Evolutionary conservation across 2,113 vertebrate genomes (phyloP).

Genomic region (Bufo gargarizans): DNA sequence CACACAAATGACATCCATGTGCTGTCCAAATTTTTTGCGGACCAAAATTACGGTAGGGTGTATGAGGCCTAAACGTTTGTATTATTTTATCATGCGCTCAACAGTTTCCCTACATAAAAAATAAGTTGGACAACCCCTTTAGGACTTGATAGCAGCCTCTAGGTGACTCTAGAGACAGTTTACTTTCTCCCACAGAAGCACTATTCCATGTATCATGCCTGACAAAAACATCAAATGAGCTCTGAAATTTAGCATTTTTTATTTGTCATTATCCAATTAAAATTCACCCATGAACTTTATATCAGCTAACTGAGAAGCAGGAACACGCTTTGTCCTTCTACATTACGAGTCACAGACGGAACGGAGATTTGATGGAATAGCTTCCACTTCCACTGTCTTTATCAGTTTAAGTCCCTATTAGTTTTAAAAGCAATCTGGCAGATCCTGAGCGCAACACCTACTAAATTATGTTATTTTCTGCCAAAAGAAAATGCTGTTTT

Average conservation of each 20-base stretch:
- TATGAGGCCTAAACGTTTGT: no score
- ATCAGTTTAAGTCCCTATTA: constrained; percentile 9
- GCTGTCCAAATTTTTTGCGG: no score
- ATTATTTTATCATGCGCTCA: no score
- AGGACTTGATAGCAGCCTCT: no score
- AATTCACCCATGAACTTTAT: background rate
- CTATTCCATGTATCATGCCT: background rate
- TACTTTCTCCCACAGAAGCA: background rate
- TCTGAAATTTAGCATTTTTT: background rate
- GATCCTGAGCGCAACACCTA: constrained; percentile 17
- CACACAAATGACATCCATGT: no score
- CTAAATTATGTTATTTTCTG: constrained; percentile 44
- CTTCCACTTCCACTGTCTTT: background rate
- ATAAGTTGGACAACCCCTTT: no score
- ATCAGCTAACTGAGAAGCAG: background rate
- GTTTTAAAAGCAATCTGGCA: constrained; percentile 36
- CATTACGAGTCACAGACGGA: background rate
- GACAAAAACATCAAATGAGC: background rate
- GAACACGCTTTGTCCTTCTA: background rate
- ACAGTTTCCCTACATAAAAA: no score
- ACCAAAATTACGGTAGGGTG: no score
- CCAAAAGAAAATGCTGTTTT: constrained; percentile 36
- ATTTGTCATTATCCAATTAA: background rate
- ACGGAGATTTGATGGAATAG: background rate
- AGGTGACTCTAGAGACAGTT: no score